Base-by-base conservation (phyloP, 2,797 vertebrate species). In the Varecia variegata region DNA sequence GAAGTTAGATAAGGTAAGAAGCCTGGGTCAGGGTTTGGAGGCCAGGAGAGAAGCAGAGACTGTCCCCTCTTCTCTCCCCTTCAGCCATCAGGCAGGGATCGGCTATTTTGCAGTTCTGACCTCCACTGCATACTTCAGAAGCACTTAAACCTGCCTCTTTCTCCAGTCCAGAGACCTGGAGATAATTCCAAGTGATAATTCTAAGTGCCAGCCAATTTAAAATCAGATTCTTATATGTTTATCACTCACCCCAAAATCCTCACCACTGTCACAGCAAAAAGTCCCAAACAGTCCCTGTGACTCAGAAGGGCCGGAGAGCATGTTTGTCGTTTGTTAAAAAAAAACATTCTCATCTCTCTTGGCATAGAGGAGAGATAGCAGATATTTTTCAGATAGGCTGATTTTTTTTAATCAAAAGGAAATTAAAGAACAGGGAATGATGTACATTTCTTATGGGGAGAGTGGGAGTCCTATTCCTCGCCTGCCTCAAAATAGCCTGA, bases 331-430 rank as follows among this genome's bases (percentile, higher is more conserved):
- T 97, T 90, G 95, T 97, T 96, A 43, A 40, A 45, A 54, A 32
- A 56, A 56, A 52, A 43, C 98, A 97, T 94, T 93, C 56, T 81
- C 95, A 90, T 95, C 95, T 97, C 77, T 86, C 86, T 95, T 96
- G 96, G 93, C 82, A 90, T 94, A 94, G 67, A 97, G 94, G 76
- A 95, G 90, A 98, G 96, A 97, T 4, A 97, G 96, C 93, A 94
- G 86, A 96, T 81, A 96, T 95, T 97, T 98, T 96, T 98, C 97
- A 97, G 98, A 98, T 95, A 97, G 98, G 90, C 97, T 98, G 97
- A 95, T 98, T 98, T 58, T 98, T 98, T 98, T 98, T 98, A 98
- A 98, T 98, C 97, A 98, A 98, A 98, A 98, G 97, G 97, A 98
- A 98, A 98, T 98, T 98, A 98, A 98, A 98, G 97, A 98, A 97